These are phyloP conservation scores for Drosophila robusta DNA, from an alignment of 2,888 invertebrate species.

Conservation along the genomic window DNA sequence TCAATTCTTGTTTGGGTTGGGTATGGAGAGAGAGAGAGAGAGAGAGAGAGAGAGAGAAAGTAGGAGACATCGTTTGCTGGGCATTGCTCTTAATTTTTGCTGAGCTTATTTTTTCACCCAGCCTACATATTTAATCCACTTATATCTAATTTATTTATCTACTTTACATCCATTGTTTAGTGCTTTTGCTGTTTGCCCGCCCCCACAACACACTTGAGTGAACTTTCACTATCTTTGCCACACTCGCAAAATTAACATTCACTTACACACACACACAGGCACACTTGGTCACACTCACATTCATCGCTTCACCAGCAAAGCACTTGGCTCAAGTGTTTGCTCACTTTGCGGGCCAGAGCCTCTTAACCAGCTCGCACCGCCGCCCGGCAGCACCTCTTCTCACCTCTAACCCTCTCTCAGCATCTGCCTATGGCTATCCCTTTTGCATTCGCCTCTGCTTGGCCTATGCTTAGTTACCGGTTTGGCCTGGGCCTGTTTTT, in stretches of 20 bases:
- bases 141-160: conserved; percentile 38
- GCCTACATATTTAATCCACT: conserved; percentile 31
- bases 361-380: conserved; percentile 29
- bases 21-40: not conserved
- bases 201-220: conserved; percentile 49
- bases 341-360: conserved; percentile 71
- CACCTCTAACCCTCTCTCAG: not conserved
- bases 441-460: conserved; percentile 14
- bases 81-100: not conserved
- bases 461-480: conserved; percentile 58
- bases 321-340: conserved; percentile 79
- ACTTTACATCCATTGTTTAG: conserved; percentile 48
- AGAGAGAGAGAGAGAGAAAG: not conserved
- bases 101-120: not conserved
- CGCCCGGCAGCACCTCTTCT: conserved; percentile 2
- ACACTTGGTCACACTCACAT: conserved; percentile 24
- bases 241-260: conserved; percentile 32
- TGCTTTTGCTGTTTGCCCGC: conserved; percentile 16
- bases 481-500: conserved; percentile 37
- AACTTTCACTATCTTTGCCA: conserved; percentile 52
- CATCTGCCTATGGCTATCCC: conserved; percentile 15
- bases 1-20: too few species aligned
- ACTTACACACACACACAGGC: conserved; percentile 32
- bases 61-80: not conserved
- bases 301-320: conserved; percentile 68